These are phyloP conservation scores for Erpornis zantholeuca DNA, from an alignment of 2,113 vertebrate genomes.

Conservation along the genomic window DNA sequence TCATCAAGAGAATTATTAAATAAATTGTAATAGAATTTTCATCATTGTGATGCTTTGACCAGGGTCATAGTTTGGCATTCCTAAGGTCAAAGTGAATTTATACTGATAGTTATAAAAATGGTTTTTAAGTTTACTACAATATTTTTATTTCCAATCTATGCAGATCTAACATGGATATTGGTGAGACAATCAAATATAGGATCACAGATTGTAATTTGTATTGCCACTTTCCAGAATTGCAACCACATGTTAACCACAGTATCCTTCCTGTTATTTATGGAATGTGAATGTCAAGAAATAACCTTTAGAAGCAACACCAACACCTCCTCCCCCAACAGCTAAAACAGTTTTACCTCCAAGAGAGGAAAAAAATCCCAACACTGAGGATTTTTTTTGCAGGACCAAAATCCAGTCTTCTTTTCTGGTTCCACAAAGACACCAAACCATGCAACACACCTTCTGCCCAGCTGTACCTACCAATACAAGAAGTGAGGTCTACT, in stretches of 20 bases:
- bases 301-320: not conserved
- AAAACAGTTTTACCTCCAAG: not conserved
- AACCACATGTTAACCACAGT: constrained; percentile 4
- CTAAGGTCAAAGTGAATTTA: not conserved
- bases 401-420: not conserved
- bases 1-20: not conserved
- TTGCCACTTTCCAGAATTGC: not conserved
- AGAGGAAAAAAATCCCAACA: fast-evolving
- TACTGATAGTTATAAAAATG: not conserved
- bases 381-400: not conserved
- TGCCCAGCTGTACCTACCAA: not conserved
- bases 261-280: constrained; percentile 28
- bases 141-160: not conserved
- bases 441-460: not conserved
- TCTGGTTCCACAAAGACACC: not conserved
- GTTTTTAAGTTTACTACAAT: not conserved
- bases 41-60: not conserved
- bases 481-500: not conserved
- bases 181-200: not conserved
- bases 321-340: not conserved
- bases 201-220: not conserved
- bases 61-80: not conserved
- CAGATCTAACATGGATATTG: not conserved
- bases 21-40: not conserved
- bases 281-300: constrained; percentile 27